These are phyloP conservation scores for Aphis gossypii DNA, from an alignment of 1,140 invertebrate genomes.

Conservation along the genomic window DNA sequence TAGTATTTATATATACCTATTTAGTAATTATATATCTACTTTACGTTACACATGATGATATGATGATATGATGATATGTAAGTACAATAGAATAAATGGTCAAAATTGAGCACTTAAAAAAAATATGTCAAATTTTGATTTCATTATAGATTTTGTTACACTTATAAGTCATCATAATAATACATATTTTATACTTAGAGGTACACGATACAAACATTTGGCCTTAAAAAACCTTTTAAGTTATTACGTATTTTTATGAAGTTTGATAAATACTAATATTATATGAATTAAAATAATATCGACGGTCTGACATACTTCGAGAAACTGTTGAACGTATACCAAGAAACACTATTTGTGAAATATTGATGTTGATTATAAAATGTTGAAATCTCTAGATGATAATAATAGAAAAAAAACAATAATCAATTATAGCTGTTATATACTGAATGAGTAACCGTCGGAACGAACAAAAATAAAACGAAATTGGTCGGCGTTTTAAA, in stretches of 20 bases:
- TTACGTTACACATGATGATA: too few species aligned
- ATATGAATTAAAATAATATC: neutral
- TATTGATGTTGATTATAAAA: neutral
- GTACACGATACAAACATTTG: neutral
- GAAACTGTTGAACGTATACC: neutral
- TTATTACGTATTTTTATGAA: neutral
- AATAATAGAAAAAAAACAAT: neutral
- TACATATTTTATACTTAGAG: neutral
- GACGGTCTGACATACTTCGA: neutral
- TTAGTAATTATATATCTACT: neutral
- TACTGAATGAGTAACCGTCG: neutral
- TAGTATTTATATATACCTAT: too few species aligned
- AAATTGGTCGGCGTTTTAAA: conserved; percentile 13
- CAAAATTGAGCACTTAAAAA: too few species aligned
- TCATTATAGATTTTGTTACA: neutral
- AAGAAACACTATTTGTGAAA: neutral
- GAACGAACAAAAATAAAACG: neutral
- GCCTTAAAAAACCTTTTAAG: neutral
- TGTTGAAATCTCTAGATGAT: neutral
- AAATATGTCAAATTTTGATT: neutral
- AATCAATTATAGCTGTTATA: neutral
- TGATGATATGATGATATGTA: too few species aligned
- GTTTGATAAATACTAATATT: neutral
- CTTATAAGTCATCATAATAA: neutral
- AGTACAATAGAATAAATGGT: neutral